phyloP scores from a whole-genome alignment of 2,888 invertebrate species.

The Herminia tarsipennalis region DNA sequence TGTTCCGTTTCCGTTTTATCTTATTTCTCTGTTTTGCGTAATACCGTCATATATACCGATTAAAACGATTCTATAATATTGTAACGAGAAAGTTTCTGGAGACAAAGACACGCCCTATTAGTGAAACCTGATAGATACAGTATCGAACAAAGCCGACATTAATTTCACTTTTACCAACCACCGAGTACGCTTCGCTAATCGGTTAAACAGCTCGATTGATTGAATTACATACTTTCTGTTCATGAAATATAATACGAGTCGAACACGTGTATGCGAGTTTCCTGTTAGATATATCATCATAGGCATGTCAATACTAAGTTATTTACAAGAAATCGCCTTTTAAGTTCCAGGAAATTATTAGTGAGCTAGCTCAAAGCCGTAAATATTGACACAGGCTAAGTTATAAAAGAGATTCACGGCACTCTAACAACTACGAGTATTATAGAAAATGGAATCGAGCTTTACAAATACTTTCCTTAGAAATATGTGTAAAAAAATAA shows the following conservation, averaged over 20 bases:
- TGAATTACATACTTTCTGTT: conserved; percentile 70
- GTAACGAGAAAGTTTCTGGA: conserved; percentile 46
- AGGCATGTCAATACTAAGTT: not conserved
- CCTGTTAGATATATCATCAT: not conserved
- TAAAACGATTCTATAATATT: conserved; percentile 14
- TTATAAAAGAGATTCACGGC: too few relatives aligned
- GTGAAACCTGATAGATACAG: conserved; percentile 53
- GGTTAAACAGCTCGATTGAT: conserved; percentile 63
- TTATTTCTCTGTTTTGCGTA: too few relatives aligned
- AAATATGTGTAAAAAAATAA: too few relatives aligned
- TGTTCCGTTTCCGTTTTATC: too few relatives aligned
- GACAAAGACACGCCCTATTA: conserved; percentile 48
- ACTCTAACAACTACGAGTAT: too few relatives aligned
- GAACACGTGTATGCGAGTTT: conserved; percentile 21
- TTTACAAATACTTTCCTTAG: too few relatives aligned
- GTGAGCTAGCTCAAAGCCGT: too few relatives aligned
- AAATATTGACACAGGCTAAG: too few relatives aligned
- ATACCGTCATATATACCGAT: too few relatives aligned
- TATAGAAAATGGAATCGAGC: too few relatives aligned
- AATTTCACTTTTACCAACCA: conserved; percentile 73
- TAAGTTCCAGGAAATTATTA: too few relatives aligned
- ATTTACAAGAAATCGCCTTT: not conserved
- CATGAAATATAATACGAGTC: conserved; percentile 51
- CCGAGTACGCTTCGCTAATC: conserved; percentile 70
- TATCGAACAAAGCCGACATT: conserved; percentile 55